Evolutionary conservation across 2,888 invertebrate species (phyloP), one percentile per base, ranked within the genome.

Genomic region (Agrilus mali): DNA sequence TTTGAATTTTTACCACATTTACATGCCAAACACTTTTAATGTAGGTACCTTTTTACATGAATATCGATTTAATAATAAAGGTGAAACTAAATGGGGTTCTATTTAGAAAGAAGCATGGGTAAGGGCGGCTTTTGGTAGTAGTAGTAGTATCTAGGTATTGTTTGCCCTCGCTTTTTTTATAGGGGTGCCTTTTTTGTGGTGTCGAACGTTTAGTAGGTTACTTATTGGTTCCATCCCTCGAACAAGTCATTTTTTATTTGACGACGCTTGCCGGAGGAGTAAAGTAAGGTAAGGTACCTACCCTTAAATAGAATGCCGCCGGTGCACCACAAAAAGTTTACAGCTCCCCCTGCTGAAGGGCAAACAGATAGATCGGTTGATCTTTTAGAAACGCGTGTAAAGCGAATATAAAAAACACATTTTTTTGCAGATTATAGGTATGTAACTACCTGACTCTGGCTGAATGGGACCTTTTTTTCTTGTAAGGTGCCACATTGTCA

Each of bases 131-230:
- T 27, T 27, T 27, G 4, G 20, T n/a, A n/a, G n/a, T n/a, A n/a
- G n/a, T n/a, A n/a, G n/a, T n/a, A n/a, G n/a, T n/a, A n/a, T n/a
- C n/a, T n/a, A n/a, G n/a, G 10, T 10, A 10, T 10, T 10, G 27
- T 7, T 7, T 22, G 2, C 7, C 22, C 6, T 22, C 6, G 14
- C 37, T n/a, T 12, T 14, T 43, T 57, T 59, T 55, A 55, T 52
- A 52, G 48, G 54, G 49, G 46, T 15, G 38, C 44, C 50, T 60
- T 63, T 61, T 63, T 60, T 61, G 62, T 55, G 61, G 61, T 61
- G 61, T 60, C 59, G 61, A 59, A 52, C 59, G 57, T 57, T 60
- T 59, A 60, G 59, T 58, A 58, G 56, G 48, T 55, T 60, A 60
- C 59, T 60, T 57, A 60, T 57, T 59, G 53, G 53, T 57, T 56